Evolutionary conservation across 2,113 vertebrate genomes (phyloP), one percentile per base, ranked within the genome.

Genomic region (Procavia capensis): DNA sequence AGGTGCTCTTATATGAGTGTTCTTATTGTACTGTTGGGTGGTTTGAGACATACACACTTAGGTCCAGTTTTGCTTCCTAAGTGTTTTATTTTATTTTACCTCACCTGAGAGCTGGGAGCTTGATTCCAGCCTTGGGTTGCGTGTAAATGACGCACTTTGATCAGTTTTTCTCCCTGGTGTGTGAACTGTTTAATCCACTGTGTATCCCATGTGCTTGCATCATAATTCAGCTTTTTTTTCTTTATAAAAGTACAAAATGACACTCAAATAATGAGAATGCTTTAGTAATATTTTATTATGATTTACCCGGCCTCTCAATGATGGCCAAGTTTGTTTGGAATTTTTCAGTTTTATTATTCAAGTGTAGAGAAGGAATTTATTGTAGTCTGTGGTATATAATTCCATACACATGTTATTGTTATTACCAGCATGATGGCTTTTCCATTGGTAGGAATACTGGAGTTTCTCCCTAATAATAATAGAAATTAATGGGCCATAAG

Each of bases 401-500:
- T 90, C 41, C n/a, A 85, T 88, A 94, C 66, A 93, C 47, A 87
- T 84, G 39, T 87, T 88, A 85, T 59, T 89, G 16, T 88, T 81
- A 93, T 72, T 86, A 64, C 27, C 47, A 86, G n/a, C 45, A 45
- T 31, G 22, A 43, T 43, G 66, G 64, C 10, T 96, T 96, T 92
- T 74, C 91, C 79, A 88, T 93, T 95, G 88, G 68, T 82, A 86
- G 72, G 9, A 95, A 64, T 31, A 83, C 7, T 96, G 29, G 20
- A 87, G 19, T 66, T 97, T 92, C 72, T 50, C 20, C 17, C 43
- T 74, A 96, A 74, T 79, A 94, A 78, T 84, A 94, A 74, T 45
- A 91, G 85, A 94, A 88, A 94, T 92, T 90, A 97, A 92, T 88
- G 47, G 57, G 9, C 81, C 68, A 47, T 94, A 94, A 57, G 50